Evolutionary conservation across 2,888 invertebrate genomes (phyloP).

Genomic region (Lasioglossum calceatum): DNA sequence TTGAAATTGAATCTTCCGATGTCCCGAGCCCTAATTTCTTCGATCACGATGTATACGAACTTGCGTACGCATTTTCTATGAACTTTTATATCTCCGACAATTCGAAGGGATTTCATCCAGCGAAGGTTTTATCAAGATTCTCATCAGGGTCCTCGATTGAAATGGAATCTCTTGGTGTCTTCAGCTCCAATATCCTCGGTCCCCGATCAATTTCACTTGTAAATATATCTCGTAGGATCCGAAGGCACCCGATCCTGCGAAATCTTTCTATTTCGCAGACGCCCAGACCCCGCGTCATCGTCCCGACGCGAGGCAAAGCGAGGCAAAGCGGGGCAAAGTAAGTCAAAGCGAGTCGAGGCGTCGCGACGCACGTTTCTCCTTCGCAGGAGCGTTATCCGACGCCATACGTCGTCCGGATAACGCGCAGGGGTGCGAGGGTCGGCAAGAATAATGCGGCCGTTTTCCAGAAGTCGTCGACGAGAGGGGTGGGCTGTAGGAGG

Average conservation of each 20-base stretch:
- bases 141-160: background rate
- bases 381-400: constrained; percentile 65
- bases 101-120: no score
- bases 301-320: background rate
- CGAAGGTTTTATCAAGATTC: background rate
- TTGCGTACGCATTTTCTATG: no score
- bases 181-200: background rate
- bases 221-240: background rate
- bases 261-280: constrained; percentile 33
- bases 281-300: background rate
- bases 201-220: background rate
- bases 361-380: constrained; percentile 49
- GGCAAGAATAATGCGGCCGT: constrained; percentile 75
- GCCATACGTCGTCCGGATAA: constrained; percentile 69
- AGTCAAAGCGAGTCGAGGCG: background rate
- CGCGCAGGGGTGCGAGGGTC: constrained; percentile 61
- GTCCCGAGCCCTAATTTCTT: no score
- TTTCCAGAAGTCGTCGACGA: constrained; percentile 67
- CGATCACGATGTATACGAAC: no score
- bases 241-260: background rate
- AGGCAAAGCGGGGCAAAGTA: background rate
- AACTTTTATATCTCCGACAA: no score
- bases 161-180: background rate
- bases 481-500: background rate
- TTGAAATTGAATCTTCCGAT: no score